Evolutionary conservation across 2,888 invertebrate genomes (phyloP).

Genomic region (Troides aeacus): DNA sequence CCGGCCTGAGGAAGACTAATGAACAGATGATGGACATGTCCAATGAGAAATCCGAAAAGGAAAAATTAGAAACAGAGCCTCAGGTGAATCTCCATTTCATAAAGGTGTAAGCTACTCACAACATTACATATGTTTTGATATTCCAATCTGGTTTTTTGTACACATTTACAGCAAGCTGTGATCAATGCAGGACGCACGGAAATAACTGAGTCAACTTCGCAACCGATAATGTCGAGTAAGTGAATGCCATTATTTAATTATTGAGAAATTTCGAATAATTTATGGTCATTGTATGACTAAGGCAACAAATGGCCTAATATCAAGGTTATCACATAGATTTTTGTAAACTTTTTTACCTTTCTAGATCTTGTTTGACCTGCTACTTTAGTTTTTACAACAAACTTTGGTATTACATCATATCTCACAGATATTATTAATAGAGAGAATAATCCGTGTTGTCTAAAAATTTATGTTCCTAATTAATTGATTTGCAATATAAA

Average conservation of each 20-base stretch:
- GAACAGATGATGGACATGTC: constrained; percentile 82
- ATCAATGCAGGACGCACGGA: constrained; percentile 62
- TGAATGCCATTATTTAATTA: neutral
- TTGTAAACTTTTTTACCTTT: too few relatives aligned
- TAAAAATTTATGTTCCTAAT: too few relatives aligned
- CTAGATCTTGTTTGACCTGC: too few relatives aligned
- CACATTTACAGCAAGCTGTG: constrained; percentile 48
- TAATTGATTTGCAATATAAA: too few relatives aligned
- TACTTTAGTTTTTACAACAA: too few relatives aligned
- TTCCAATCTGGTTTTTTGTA: neutral
- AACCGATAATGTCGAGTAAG: constrained; percentile 72
- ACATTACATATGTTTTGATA: neutral
- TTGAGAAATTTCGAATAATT: neutral
- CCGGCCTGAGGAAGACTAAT: constrained; percentile 92
- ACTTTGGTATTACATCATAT: too few relatives aligned
- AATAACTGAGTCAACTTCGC: constrained; percentile 72
- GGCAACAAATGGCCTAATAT: too few relatives aligned
- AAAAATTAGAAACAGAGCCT: constrained; percentile 66
- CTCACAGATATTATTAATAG: too few relatives aligned
- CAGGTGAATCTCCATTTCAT: constrained; percentile 47
- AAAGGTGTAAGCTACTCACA: neutral
- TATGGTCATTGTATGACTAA: too few relatives aligned
- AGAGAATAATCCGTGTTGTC: too few relatives aligned
- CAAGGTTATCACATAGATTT: too few relatives aligned
- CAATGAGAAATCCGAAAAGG: constrained; percentile 83